Evolutionary conservation across 2,113 vertebrate species (phyloP).

Genomic region (Chaetops frenatus): DNA sequence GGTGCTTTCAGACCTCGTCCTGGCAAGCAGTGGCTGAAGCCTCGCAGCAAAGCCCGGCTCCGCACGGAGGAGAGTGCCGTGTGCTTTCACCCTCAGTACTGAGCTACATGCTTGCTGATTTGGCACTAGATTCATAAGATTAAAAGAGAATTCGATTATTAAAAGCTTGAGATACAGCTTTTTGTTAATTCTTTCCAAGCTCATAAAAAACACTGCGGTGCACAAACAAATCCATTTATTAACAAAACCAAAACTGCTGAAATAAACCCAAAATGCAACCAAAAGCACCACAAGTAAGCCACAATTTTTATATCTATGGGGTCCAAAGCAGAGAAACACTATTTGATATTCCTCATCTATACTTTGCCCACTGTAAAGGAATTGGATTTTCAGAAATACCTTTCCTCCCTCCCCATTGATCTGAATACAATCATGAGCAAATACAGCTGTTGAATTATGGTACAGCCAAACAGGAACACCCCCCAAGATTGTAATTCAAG

Average conservation of each 20-base stretch:
- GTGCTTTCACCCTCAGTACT: rapidly evolving
- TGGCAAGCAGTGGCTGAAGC: background rate
- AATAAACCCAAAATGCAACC: background rate
- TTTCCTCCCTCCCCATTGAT: background rate
- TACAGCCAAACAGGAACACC: background rate
- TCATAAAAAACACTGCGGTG: background rate
- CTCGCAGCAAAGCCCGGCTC: background rate
- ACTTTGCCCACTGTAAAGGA: background rate
- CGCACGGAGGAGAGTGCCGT: rapidly evolving
- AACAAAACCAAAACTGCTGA: background rate
- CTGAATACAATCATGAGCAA: background rate
- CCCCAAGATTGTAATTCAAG: rapidly evolving
- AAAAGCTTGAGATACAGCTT: background rate
- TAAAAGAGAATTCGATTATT: background rate
- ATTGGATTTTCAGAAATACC: background rate
- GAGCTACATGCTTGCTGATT: background rate
- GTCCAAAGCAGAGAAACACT: background rate
- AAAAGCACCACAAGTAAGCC: background rate
- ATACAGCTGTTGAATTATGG: background rate
- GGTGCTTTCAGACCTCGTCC: rapidly evolving
- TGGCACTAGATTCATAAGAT: background rate
- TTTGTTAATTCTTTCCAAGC: background rate
- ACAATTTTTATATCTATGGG: background rate
- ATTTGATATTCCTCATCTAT: background rate
- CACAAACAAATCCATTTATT: background rate